Evolutionary conservation across 2,113 vertebrate genomes (phyloP).

Genomic region (Coracopsis vasa): DNA sequence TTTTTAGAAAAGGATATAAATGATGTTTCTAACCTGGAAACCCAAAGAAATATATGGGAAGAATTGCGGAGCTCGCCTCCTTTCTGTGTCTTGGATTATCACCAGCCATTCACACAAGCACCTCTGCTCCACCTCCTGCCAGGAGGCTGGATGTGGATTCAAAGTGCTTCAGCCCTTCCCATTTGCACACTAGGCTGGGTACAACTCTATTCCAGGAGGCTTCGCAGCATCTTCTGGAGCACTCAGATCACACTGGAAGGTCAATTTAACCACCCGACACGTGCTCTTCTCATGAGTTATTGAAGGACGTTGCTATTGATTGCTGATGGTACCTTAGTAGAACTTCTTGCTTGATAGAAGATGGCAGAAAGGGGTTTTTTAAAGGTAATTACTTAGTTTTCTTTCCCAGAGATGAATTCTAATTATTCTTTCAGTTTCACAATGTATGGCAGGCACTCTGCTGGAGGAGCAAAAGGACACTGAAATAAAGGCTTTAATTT

Average conservation of each 20-base stretch:
- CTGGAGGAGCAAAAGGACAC: neutral
- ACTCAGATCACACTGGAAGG: too few relatives aligned
- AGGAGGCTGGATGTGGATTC: fast-evolving
- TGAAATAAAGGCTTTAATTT: constrained; percentile 26
- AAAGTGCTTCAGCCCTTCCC: neutral
- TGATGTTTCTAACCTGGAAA: neutral
- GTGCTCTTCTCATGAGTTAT: neutral
- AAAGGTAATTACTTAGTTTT: neutral
- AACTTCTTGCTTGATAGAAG: neutral
- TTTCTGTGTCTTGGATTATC: neutral
- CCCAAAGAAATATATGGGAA: neutral
- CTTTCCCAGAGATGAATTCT: neutral
- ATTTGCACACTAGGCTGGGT: fast-evolving
- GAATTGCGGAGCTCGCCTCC: neutral
- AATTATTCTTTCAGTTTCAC: neutral
- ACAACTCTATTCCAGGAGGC: neutral
- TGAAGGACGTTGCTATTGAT: neutral
- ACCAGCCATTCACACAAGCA: neutral
- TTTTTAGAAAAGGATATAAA: neutral
- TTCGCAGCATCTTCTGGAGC: neutral
- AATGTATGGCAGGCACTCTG: neutral
- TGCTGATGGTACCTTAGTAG: neutral
- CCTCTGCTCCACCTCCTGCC: neutral
- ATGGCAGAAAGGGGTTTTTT: neutral
- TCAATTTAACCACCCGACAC: neutral